A percentile compares a stretch with the other conserved stretches of the same genome.
phyloP scores from a whole-genome alignment of 37 sponge, comb jelly and placozoan species.

The Amphimedon queenslandica region DNA sequence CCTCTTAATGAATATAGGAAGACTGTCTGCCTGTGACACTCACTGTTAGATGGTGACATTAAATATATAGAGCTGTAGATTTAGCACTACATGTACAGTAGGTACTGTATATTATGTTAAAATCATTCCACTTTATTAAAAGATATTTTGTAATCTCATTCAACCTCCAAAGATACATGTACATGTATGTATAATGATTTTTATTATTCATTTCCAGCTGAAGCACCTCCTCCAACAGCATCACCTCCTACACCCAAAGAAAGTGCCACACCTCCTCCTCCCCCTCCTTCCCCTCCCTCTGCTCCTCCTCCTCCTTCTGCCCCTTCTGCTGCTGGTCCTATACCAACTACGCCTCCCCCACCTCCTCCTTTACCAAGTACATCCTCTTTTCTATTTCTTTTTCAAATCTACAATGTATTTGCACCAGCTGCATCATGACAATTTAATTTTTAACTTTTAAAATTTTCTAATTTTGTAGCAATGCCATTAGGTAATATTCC shows the following conservation, averaged over 20 bases:
- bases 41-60: too few relatives aligned
- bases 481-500: background rate
- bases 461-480: too few relatives aligned
- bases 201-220: conserved; percentile 23
- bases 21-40: too few relatives aligned
- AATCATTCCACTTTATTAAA: too few relatives aligned
- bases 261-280: conserved; percentile 4
- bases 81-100: too few relatives aligned
- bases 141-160: background rate
- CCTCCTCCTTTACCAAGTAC: conserved; percentile 6
- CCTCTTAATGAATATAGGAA: too few relatives aligned
- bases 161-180: background rate
- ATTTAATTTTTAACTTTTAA: too few relatives aligned
- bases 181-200: background rate
- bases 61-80: too few relatives aligned
- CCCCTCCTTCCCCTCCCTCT: conserved; percentile 27
- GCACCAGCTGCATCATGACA: too few relatives aligned
- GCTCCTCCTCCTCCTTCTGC: conserved; percentile 39
- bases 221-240: conserved; percentile 9
- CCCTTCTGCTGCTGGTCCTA: conserved; percentile 25
- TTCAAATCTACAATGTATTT: too few relatives aligned
- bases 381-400: too few relatives aligned
- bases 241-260: conserved; percentile 9
- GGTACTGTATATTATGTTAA: too few relatives aligned
- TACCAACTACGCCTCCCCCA: conserved; percentile 24